Base-by-base conservation (phyloP, 2,113 vertebrate species). In the Prinia subflava region DNA sequence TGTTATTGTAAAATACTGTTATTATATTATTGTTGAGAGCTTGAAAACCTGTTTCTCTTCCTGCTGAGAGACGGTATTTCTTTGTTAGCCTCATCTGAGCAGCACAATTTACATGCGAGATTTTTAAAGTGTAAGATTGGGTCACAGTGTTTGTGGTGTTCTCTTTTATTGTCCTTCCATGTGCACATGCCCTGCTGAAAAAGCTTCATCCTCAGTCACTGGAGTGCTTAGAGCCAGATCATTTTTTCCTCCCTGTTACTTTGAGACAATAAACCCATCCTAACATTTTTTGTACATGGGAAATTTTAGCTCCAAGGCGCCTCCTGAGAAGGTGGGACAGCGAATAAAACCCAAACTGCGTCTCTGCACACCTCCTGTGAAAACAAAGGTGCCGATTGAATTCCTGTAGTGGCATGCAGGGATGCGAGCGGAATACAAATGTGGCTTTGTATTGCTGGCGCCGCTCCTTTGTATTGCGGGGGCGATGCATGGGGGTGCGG, bases 271-370 rank as follows among this genome's bases (percentile, higher is more conserved):
- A 76, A 94, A 83, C 69, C 65, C 57, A n/a, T 62, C 41, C 27
- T 39, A 52, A 25, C 5, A 0, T 65, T 27, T 21, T 52, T n/a
- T 25, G 5, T 15, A 5, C 1, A 1, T 11, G 49, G 44, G 73
- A 35, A 64, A 14, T 76, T 7, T 24, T 15, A 28, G 23, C 35
- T 49, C 10, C 33, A 8, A 55, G 33, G 35, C 57, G 37, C 24
- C 35, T 21, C 60, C 37, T 24, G 46, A 28, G 71, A 37, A 63
- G 41, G 27, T 2, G 14, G 46, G 42, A 2, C 33, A 2, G 28
- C 5, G 1, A 63, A 15, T 35, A 7, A 21, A 41, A 14, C 2
- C 1, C 41, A 3, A 47, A 9, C 18, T 2, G 50, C 16, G 3
- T 5, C 30, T 79, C 9, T n/a, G 60, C 60, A 3, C 46, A 8